phyloP scores from a whole-genome alignment of 2,888 invertebrate species.

The Autographa gamma region DNA sequence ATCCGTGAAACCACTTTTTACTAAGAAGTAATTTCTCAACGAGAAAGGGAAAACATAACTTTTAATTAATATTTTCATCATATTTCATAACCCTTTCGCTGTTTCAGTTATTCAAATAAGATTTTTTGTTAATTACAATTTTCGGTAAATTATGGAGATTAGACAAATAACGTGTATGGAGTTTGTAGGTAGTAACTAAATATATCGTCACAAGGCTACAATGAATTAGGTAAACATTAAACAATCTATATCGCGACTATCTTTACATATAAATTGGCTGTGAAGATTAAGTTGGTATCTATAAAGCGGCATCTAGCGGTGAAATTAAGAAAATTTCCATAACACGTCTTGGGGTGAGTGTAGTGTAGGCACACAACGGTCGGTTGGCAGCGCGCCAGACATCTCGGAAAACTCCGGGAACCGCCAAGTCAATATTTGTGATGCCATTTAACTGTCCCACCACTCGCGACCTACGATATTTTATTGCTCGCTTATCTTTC shows the following conservation, averaged over 20 bases:
- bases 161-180: neutral
- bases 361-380: constrained; percentile 61
- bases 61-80: constrained; percentile 66
- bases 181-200: neutral
- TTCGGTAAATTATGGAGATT: neutral
- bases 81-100: constrained; percentile 52
- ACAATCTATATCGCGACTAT: constrained; percentile 13
- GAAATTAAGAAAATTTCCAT: constrained; percentile 58
- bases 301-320: constrained; percentile 22
- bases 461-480: constrained; percentile 69
- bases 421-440: constrained; percentile 84
- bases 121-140: constrained; percentile 38
- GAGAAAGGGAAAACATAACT: constrained; percentile 55
- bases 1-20: constrained; percentile 67
- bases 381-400: constrained; percentile 68
- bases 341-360: constrained; percentile 50
- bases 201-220: neutral
- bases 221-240: constrained; percentile 11
- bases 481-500: constrained; percentile 69
- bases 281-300: constrained; percentile 39
- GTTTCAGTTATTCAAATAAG: constrained; percentile 48
- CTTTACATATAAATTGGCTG: constrained; percentile 47
- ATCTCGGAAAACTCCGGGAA: constrained; percentile 67
- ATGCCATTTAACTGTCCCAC: constrained; percentile 79
- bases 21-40: constrained; percentile 65